These are phyloP conservation scores for Petrolisthes cinctipes DNA, from an alignment of 2,888 invertebrate species.

Conservation along the genomic window DNA sequence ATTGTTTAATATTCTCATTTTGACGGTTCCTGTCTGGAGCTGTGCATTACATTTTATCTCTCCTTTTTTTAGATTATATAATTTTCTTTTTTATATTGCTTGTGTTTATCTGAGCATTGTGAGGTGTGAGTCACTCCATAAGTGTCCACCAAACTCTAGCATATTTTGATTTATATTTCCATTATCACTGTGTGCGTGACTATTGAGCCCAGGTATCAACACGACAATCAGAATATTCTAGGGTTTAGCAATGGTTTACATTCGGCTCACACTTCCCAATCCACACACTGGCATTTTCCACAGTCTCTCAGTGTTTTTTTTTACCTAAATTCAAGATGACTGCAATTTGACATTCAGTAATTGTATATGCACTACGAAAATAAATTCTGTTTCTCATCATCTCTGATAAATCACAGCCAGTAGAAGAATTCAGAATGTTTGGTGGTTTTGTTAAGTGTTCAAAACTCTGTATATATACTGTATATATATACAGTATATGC, in stretches of 20 bases:
- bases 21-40: neutral
- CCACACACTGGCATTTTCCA: neutral
- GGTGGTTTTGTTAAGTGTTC: too few species aligned
- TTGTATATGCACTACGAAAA: too few species aligned
- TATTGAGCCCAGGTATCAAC: constrained; percentile 53
- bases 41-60: neutral
- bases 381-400: too few species aligned
- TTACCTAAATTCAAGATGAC: too few species aligned
- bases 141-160: constrained; percentile 53
- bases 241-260: constrained; percentile 46
- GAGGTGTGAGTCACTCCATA: constrained; percentile 33
- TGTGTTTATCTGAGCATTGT: constrained; percentile 18
- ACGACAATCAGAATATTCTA: constrained; percentile 41
- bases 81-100: neutral
- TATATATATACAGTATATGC: too few species aligned
- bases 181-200: constrained; percentile 43
- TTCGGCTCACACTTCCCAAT: constrained; percentile 35
- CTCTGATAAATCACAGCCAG: too few species aligned
- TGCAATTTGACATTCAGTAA: too few species aligned
- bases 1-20: neutral
- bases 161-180: constrained; percentile 50
- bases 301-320: too few species aligned
- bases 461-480: too few species aligned
- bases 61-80: neutral
- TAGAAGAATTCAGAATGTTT: too few species aligned